phyloP scores from a whole-genome alignment of 1,140 invertebrate species.

The Lithobius niger region DNA sequence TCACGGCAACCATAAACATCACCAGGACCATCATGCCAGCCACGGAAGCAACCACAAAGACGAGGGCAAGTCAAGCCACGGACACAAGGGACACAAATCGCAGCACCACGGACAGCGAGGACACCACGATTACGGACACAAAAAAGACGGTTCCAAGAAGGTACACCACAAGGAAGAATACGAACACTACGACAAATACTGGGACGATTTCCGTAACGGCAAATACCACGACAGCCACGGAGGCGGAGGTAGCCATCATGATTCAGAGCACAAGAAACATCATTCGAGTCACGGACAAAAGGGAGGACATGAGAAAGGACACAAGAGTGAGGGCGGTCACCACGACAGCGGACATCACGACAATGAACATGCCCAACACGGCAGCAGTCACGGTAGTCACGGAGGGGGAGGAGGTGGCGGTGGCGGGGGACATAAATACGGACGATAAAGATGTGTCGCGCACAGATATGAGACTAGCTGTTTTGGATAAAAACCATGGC shows the following conservation, averaged over 20 bases:
- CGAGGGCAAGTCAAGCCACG: background rate
- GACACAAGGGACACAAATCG: background rate
- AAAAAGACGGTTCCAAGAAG: constrained; percentile 2
- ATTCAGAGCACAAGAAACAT: constrained; percentile 1
- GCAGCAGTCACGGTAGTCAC: background rate
- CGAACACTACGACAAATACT: constrained; percentile 7
- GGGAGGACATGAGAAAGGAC: background rate
- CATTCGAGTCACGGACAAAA: background rate
- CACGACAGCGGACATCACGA: background rate
- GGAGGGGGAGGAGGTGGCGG: background rate
- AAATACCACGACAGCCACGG: background rate
- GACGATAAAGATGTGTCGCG: too few species aligned
- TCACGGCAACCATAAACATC: background rate
- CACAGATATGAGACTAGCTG: too few species aligned
- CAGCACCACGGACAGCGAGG: background rate
- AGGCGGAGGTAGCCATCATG: background rate
- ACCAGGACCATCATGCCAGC: background rate
- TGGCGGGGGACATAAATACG: background rate
- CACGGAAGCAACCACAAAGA: background rate
- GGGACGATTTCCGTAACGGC: background rate
- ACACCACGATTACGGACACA: constrained; percentile 6
- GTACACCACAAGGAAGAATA: constrained; percentile 7
- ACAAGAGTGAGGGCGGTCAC: background rate
- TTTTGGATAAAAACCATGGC: too few species aligned
- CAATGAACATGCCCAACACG: background rate